Percentiles rank a stretch among this genome's conserved stretches.
These are phyloP conservation scores for Scrobipalpa costella DNA, from an alignment of 2,888 invertebrate species.

Conservation along the genomic window DNA sequence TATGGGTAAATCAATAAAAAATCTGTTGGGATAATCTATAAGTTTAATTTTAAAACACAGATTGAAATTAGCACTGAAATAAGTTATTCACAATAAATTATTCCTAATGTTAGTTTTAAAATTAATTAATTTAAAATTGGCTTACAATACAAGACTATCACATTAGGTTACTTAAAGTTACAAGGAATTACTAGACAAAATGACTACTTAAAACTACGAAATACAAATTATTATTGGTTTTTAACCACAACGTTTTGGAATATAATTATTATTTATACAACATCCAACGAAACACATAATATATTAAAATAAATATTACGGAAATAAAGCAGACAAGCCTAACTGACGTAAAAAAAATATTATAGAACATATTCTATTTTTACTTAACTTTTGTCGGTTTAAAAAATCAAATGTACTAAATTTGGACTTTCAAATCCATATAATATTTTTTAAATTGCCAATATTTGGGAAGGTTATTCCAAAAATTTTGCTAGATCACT, in stretches of 20 bases:
- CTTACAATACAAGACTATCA: conserved; percentile 31
- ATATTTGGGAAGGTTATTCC: not conserved
- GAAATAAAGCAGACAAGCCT: no score
- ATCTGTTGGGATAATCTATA: not conserved
- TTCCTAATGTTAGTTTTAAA: conserved; percentile 23
- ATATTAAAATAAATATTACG: not conserved
- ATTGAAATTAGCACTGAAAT: conserved; percentile 29
- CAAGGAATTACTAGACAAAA: conserved; percentile 20
- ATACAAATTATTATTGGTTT: conserved; percentile 18
- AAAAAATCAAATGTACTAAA: no score
- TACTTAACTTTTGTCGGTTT: no score
- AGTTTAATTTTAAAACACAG: conserved; percentile 20
- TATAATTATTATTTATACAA: conserved; percentile 7
- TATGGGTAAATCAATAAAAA: not conserved
- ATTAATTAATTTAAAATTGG: conserved; percentile 26
- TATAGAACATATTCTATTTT: no score
- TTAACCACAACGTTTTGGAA: conserved; percentile 15
- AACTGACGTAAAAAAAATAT: no score
- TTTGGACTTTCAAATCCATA: no score
- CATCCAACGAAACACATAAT: not conserved
- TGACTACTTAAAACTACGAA: conserved; percentile 15
- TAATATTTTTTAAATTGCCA: no score
- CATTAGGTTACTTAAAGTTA: conserved; percentile 30
- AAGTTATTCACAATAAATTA: conserved; percentile 28
- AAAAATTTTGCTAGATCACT: not conserved